Evolutionary conservation across 2,113 vertebrate genomes (phyloP).

Genomic region (Mobula birostris): DNA sequence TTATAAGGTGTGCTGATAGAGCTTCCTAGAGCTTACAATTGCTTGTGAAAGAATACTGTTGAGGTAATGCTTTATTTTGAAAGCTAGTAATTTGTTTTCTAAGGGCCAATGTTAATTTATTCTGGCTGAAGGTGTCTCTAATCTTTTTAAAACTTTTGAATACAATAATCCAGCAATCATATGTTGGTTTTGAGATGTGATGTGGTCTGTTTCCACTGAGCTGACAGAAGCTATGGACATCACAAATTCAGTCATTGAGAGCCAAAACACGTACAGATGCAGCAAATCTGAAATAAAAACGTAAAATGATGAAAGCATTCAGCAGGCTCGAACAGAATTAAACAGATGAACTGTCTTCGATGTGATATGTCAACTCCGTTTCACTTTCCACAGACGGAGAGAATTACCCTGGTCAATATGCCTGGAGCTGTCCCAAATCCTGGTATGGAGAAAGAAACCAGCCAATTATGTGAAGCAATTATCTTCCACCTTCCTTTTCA

Average conservation of each 20-base stretch:
- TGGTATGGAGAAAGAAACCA: too few species aligned
- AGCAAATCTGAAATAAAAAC: too few species aligned
- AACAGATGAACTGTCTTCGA: too few species aligned
- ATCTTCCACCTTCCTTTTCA: too few species aligned
- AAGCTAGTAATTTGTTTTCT: not conserved
- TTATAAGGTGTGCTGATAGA: not conserved
- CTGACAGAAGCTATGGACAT: not conserved
- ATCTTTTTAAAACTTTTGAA: not conserved
- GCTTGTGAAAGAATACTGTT: not conserved
- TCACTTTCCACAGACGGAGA: not conserved
- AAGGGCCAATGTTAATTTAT: not conserved
- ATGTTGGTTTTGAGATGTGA: not conserved
- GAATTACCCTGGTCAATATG: not conserved
- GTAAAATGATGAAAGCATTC: too few species aligned
- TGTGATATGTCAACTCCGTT: not conserved
- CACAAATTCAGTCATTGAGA: not conserved
- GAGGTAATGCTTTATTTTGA: not conserved
- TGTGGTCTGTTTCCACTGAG: not conserved
- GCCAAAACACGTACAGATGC: too few species aligned
- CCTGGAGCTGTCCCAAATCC: too few species aligned
- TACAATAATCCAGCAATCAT: not conserved
- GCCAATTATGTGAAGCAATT: too few species aligned
- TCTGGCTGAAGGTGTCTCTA: not conserved
- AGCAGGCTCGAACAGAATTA: too few species aligned
- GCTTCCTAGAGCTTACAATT: not conserved